phyloP scores from a whole-genome alignment of 2,888 invertebrate species.

The Dichetophora obliterata region DNA sequence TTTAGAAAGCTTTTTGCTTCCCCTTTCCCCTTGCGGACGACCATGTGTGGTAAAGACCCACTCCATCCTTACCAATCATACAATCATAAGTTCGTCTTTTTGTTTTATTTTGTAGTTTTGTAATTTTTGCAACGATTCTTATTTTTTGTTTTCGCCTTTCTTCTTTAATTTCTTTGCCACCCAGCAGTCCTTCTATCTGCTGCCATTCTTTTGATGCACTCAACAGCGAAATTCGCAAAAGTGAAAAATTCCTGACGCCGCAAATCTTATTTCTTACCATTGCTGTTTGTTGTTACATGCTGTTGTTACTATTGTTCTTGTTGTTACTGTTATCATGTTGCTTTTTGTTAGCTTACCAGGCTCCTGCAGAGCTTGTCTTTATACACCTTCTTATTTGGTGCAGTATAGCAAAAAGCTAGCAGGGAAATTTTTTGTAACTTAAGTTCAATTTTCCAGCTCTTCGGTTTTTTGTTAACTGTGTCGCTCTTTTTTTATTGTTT shows the following conservation, averaged over 20 bases:
- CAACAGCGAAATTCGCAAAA: slow-evolving; percentile 30
- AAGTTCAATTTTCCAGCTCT: neutral
- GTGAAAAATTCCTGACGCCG: slow-evolving; percentile 32
- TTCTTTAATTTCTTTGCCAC: neutral
- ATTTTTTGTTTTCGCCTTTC: neutral
- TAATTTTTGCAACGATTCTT: neutral
- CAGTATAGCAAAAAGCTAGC: neutral
- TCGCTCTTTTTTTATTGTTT: neutral
- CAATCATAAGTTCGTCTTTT: too few species aligned
- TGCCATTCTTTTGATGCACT: slow-evolving; percentile 28
- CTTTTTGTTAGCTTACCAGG: slow-evolving; percentile 2
- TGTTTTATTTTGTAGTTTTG: neutral
- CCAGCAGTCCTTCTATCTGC: neutral
- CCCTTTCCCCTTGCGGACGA: too few species aligned
- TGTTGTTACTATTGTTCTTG: slow-evolving; percentile 17
- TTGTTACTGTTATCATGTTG: slow-evolving; percentile 22
- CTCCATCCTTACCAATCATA: too few species aligned
- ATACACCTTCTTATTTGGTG: neutral
- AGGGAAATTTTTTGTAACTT: neutral
- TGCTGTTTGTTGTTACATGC: neutral
- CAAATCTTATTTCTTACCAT: slow-evolving; percentile 20
- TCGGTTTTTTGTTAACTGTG: neutral
- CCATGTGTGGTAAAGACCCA: too few species aligned
- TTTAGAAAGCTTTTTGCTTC: too few species aligned
- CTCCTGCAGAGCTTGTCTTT: neutral